Conservation (phyloP, 2,797 vertebrate genomes). For the Poecilia wingei region DNA sequence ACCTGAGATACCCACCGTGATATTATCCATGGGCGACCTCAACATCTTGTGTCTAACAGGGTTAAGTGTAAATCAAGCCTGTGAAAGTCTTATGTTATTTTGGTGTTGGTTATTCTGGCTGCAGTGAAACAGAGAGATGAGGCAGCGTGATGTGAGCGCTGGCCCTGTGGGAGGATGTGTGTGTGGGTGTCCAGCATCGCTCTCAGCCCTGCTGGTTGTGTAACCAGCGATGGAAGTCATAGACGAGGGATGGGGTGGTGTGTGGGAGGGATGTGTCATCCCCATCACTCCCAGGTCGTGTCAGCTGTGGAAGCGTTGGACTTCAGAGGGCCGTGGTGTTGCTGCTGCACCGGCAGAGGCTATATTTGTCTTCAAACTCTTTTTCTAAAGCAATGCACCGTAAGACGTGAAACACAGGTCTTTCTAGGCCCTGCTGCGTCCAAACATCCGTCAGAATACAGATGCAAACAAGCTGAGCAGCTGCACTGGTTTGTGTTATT, state of each 20-base stretch:
- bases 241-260: conserved; percentile 74
- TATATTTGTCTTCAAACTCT: conserved; percentile 73
- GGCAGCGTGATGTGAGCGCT: conserved; percentile 60
- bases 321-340: conserved; percentile 70
- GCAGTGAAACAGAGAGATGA: conserved; percentile 37
- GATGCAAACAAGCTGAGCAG: not conserved
- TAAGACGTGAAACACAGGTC: conserved; percentile 42
- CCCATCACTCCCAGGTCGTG: conserved; percentile 77
- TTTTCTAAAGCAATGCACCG: conserved; percentile 51
- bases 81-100: conserved; percentile 55
- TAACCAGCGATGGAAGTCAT: conserved; percentile 81
- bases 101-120: conserved; percentile 45
- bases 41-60: conserved; percentile 45
- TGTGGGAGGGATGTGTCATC: conserved; percentile 84
- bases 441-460: conserved; percentile 6
- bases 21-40: conserved; percentile 59
- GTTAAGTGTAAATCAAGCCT: conserved; percentile 61
- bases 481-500: not conserved
- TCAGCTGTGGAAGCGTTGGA: conserved; percentile 78
- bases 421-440: not conserved
- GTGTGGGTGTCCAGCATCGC: conserved; percentile 79
- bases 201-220: conserved; percentile 76
- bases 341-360: conserved; percentile 56
- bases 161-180: conserved; percentile 74
- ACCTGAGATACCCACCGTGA: conserved; percentile 35